Conservation (phyloP, 2,797 vertebrate genomes). For the Bovichtus variegatus region DNA sequence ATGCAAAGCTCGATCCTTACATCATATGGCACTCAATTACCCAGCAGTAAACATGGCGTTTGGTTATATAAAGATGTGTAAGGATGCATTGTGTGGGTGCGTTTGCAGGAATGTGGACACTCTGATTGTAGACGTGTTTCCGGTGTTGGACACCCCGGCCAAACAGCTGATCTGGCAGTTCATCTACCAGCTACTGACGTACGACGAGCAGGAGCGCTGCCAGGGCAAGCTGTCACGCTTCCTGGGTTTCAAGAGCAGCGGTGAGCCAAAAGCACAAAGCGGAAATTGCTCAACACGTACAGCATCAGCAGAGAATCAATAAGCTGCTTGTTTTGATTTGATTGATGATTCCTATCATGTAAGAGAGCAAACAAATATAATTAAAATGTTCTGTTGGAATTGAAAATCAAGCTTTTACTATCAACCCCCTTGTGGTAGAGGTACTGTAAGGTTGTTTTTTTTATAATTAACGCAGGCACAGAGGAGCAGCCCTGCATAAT, state of each 20-base stretch:
- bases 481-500: background rate
- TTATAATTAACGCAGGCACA: background rate
- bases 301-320: background rate
- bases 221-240: slow-evolving; percentile 95
- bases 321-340: background rate
- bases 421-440: background rate
- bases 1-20: slow-evolving; percentile 23
- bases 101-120: slow-evolving; percentile 94
- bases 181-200: slow-evolving; percentile 96
- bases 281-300: background rate
- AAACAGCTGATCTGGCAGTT: slow-evolving; percentile 99
- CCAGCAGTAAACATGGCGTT: background rate
- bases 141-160: slow-evolving; percentile 95
- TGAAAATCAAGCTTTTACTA: background rate
- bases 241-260: slow-evolving; percentile 89
- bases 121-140: slow-evolving; percentile 95
- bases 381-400: background rate
- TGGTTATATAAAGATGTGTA: slow-evolving; percentile 25
- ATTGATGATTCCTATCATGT: background rate
- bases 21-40: slow-evolving; percentile 4
- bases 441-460: background rate
- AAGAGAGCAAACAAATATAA: background rate
- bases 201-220: slow-evolving; percentile 96
- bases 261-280: slow-evolving; percentile 56
- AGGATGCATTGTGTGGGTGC: slow-evolving; percentile 3